Conservation (phyloP, 2,888 invertebrate genomes). For the Tupiocoris notatus region DNA sequence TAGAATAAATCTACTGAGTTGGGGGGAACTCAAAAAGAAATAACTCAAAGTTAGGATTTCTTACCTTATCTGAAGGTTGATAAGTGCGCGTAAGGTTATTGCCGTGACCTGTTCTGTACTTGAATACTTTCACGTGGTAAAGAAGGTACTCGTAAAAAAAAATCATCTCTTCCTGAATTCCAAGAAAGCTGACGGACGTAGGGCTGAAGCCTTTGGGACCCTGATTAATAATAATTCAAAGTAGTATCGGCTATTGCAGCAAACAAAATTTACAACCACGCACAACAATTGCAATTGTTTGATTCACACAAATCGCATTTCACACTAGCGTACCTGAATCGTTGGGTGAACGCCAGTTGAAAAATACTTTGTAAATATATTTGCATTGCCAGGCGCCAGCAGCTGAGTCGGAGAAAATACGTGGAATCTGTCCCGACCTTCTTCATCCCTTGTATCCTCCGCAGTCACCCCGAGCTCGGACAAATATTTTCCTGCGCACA, state of each 20-base stretch:
- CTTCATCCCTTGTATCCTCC: constrained; percentile 58
- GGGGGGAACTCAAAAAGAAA: too few species aligned
- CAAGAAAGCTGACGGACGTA: constrained; percentile 56
- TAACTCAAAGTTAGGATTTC: too few species aligned
- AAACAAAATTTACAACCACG: not conserved
- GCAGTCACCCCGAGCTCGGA: constrained; percentile 57
- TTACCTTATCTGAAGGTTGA: constrained; percentile 55
- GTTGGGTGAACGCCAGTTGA: constrained; percentile 57
- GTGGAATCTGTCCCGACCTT: constrained; percentile 58
- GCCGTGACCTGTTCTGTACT: constrained; percentile 54
- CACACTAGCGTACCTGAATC: constrained; percentile 47
- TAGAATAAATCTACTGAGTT: too few species aligned
- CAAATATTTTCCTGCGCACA: constrained; percentile 58
- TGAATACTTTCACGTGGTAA: constrained; percentile 58
- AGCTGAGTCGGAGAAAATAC: constrained; percentile 56
- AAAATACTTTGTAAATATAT: constrained; percentile 56
- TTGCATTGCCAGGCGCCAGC: constrained; percentile 54
- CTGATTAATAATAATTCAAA: constrained; percentile 22
- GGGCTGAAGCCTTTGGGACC: constrained; percentile 58
- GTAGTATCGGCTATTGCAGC: not conserved
- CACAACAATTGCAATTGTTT: not conserved
- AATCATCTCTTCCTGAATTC: constrained; percentile 58
- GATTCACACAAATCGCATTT: not conserved
- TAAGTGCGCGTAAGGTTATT: constrained; percentile 54
- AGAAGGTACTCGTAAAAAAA: constrained; percentile 59